Evolutionary conservation across 2,888 invertebrate genomes (phyloP).

Genomic region (Serrognathus titanus): DNA sequence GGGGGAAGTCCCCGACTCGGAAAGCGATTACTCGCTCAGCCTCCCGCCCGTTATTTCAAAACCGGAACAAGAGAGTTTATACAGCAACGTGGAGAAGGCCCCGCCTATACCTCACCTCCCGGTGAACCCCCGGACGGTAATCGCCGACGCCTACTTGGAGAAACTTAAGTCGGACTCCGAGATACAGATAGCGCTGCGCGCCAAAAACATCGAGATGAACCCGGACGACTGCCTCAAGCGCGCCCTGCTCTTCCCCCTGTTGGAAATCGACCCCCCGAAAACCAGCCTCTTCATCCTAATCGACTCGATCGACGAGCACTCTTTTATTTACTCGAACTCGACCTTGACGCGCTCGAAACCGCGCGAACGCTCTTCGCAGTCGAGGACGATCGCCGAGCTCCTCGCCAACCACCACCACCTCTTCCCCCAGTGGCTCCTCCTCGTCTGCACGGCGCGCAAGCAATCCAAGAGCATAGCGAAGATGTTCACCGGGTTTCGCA

Average conservation of each 20-base stretch:
- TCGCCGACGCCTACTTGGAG: constrained; percentile 79
- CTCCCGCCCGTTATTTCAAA: background rate
- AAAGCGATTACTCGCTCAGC: constrained; percentile 14
- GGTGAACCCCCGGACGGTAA: constrained; percentile 58
- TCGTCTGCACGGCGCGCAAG: constrained; percentile 83
- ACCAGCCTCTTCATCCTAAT: constrained; percentile 81
- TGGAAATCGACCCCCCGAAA: constrained; percentile 83
- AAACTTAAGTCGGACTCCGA: constrained; percentile 75
- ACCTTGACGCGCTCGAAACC: constrained; percentile 55
- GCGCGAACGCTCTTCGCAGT: constrained; percentile 48
- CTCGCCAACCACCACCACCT: constrained; percentile 86
- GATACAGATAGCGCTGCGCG: constrained; percentile 75
- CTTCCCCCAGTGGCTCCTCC: constrained; percentile 88
- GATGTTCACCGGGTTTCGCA: constrained; percentile 84
- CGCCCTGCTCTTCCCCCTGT: constrained; percentile 79
- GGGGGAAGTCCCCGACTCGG: constrained; percentile 18
- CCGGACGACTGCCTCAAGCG: constrained; percentile 91
- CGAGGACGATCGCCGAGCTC: constrained; percentile 74
- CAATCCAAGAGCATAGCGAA: constrained; percentile 79
- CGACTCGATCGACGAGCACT: constrained; percentile 88
- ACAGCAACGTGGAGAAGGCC: constrained; percentile 43
- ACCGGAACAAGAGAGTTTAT: constrained; percentile 35
- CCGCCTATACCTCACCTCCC: constrained; percentile 51
- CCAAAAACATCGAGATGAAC: constrained; percentile 78
- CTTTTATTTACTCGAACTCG: constrained; percentile 56